Evolutionary conservation across 2,888 invertebrate genomes (phyloP), one percentile per base, ranked within the genome.

Genomic region (Rugalucina vietnamica): DNA sequence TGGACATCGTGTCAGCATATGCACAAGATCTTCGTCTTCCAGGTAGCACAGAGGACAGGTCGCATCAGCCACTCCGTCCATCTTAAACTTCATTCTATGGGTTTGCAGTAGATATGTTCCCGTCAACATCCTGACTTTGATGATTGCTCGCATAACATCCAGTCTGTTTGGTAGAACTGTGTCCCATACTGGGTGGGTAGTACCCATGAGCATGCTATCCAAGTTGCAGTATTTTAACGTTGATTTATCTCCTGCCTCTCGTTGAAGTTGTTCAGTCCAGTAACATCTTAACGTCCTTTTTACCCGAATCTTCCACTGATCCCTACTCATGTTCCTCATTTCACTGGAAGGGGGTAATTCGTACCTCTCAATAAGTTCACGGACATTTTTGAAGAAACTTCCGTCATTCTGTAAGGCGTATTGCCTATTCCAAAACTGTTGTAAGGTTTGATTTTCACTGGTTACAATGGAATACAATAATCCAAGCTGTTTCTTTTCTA

Each of bases 21-120:
- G 60, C 14, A 60, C 60, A 60, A 60, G 14, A 60, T 60, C 60
- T n/a, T n/a, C n/a, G n/a, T n/a, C n/a, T 60, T 60, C 60, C 24
- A 60, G 4, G 29, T 5, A 18, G 29, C 60, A 60, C 60, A 60
- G 18, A 8, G 29, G 60, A 29, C 60, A 60, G 29, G 27, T 60
- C 4, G 60, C 60, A 60, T 60, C 60, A 3, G 29, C 5, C 10
- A 27, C 29, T 24, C 60, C 29, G 60, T 60, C 60, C 29, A 60
- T 24, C 29, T 18, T 18, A 18, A 60, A 60, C 29, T 60, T 60
- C 5, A 4, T 14, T 21, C 21, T 8, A 21, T 60, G 60, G 29
- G 29, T 29, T 60, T 60, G 60, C 3, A 60, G 60, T 8, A 60
- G 60, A 21, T 60, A 60, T 8, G 60, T 60, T 5, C 60, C 60